phyloP scores from a whole-genome alignment of 2,113 vertebrate species.

The Chionomys nivalis region DNA sequence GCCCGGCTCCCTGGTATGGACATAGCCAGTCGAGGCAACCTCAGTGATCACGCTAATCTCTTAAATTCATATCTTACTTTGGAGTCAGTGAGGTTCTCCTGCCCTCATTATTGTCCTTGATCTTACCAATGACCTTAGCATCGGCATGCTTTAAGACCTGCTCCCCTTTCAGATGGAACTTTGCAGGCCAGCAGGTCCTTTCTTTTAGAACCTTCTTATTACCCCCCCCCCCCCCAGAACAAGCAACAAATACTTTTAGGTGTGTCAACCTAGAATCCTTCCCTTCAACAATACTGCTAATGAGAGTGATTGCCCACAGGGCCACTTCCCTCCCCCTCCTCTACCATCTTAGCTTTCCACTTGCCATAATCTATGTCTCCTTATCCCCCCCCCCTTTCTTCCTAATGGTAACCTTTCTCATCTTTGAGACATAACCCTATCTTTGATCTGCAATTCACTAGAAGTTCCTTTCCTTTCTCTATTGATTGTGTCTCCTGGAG shows the following conservation, averaged over 20 bases:
- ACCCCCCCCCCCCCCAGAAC: accelerated
- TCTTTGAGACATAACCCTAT: slow-evolving; percentile 82
- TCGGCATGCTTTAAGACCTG: not conserved
- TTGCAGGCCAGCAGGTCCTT: not conserved
- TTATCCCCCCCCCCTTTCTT: slow-evolving; percentile 71
- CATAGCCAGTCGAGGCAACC: not conserved
- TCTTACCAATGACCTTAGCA: not conserved
- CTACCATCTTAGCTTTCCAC: slow-evolving; percentile 73
- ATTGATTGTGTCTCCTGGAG: slow-evolving; percentile 84
- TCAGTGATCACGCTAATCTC: not conserved
- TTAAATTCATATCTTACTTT: not conserved
- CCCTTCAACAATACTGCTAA: not conserved
- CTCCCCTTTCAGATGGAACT: not conserved
- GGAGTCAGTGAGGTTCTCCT: not conserved
- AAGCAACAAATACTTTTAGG: not conserved
- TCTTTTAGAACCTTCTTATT: not conserved
- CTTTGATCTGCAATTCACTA: slow-evolving; percentile 86
- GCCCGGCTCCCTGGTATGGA: accelerated
- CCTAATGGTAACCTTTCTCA: slow-evolving; percentile 84
- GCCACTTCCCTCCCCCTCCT: slow-evolving; percentile 63
- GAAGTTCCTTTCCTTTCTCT: slow-evolving; percentile 80
- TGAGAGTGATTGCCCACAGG: slow-evolving; percentile 59
- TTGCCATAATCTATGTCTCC: slow-evolving; percentile 78
- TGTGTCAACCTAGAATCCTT: not conserved
- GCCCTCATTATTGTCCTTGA: not conserved